Conservation (phyloP, 2,888 invertebrate genomes). For the Troides oblongomaculatus region DNA sequence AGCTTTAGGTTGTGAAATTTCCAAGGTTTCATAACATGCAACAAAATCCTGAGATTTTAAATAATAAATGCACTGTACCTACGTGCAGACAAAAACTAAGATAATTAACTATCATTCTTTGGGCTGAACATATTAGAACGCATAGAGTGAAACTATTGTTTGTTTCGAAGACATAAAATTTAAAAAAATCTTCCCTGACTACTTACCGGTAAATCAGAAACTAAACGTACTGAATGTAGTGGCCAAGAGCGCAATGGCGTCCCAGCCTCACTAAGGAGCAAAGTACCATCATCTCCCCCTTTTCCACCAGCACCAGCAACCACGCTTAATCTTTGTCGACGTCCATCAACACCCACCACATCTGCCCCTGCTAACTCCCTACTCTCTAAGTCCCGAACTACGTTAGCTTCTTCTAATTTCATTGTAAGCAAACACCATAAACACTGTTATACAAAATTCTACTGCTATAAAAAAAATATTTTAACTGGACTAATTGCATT, state of each 20-base stretch:
- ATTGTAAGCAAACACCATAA: conserved; percentile 34
- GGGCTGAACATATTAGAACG: neutral
- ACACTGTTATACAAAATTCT: neutral
- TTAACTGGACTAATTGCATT: neutral
- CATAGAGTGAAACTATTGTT: neutral
- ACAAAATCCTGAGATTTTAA: no score
- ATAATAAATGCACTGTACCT: no score
- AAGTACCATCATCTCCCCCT: conserved; percentile 31
- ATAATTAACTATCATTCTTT: no score
- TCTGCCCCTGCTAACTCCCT: conserved; percentile 44
- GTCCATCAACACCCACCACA: conserved; percentile 39
- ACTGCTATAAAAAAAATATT: neutral
- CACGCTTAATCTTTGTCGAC: conserved; percentile 34
- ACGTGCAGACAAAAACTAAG: no score
- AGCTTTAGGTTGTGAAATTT: no score
- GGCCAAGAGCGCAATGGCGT: conserved; percentile 40
- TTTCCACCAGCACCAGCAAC: conserved; percentile 23
- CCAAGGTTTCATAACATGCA: no score
- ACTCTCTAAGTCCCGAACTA: conserved; percentile 37
- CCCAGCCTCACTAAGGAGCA: conserved; percentile 38
- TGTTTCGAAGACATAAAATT: neutral
- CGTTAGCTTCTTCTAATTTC: conserved; percentile 51
- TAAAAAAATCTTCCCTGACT: neutral
- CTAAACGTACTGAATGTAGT: conserved; percentile 36
- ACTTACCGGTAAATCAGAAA: conserved; percentile 38